Base-by-base conservation (phyloP, 2,113 vertebrate genomes). In the Mobula hypostoma region DNA sequence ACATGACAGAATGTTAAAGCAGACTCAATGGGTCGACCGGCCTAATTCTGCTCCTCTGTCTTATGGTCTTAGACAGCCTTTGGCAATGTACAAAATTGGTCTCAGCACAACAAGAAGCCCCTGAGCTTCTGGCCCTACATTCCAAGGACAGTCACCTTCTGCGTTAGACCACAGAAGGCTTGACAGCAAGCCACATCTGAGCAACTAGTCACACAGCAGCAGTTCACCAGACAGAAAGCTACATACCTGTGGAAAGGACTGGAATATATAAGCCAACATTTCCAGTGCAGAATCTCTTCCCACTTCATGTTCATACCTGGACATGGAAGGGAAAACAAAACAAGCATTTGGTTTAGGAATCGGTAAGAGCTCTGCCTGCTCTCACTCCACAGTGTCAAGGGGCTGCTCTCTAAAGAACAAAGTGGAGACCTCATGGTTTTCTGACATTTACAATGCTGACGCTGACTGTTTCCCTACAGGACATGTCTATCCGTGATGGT, bases 241-340 rank as follows among this genome's bases (percentile, higher is more conserved):
- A 9, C 0, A 19, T 96, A 99, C 98, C 98, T 97, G 95, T 68
- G 99, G 98, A 95, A 99, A 99, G 0, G 95, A 96, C 95, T 98
- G 98, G 24, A 99, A 98, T 94, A 99, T 97, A 95, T 96, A 98
- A 0, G 97, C 97, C 94, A 99, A 96, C 97, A 99, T 98, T 96
- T 99, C 99, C 95, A 99, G 96, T 0, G 97, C 97, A 0, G 98
- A 99, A 94, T 98, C 98, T 95, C 99, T 97, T 83, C 99, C 99
- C 0, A 97, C 98, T 96, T 99, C 98, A 58, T 98, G 98, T 94
- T 99, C 98, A 0, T 99, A 99, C 66, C 97, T 97, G 95, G 1
- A 70, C 94, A 95, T 94, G 95, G 0, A 4, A 96, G 61, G 95
- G 94, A 0, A 40, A 74, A 70, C 95, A 94, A 0, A 56, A 74